Conservation (phyloP, 2,797 vertebrate genomes). For the Octomys mimax region DNA sequence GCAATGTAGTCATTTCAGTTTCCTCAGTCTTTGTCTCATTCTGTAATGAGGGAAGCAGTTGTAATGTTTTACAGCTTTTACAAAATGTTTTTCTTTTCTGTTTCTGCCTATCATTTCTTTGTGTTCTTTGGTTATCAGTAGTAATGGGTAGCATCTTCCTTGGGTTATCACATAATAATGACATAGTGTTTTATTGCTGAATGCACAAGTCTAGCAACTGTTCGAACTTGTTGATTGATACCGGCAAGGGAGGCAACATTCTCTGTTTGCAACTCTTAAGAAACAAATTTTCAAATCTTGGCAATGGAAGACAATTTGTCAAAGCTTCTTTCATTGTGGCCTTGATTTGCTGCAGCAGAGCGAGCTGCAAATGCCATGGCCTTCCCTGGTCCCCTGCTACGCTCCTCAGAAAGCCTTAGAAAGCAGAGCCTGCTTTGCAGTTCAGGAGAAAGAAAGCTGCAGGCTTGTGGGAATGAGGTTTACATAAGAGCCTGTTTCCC, state of each 20-base stretch:
- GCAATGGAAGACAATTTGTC: background rate
- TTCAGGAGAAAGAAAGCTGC: no score
- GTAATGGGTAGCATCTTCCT: background rate
- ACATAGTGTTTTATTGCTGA: background rate
- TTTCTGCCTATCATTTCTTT: background rate
- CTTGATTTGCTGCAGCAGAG: background rate
- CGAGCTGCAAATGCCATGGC: accelerated
- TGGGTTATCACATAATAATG: background rate
- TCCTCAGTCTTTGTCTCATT: background rate
- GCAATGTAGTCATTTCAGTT: background rate
- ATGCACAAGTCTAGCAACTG: background rate
- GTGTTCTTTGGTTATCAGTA: background rate
- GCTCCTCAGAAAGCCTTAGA: no score
- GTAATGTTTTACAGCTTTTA: background rate
- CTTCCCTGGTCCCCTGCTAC: accelerated
- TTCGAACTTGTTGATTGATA: background rate
- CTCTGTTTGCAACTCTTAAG: background rate
- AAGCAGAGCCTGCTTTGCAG: no score
- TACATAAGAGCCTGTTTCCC: background rate
- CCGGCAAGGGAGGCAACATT: background rate
- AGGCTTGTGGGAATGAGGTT: background rate
- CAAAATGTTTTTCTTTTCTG: background rate
- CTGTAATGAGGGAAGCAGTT: background rate
- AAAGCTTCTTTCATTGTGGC: background rate
- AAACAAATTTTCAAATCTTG: background rate